Conservation (phyloP, 2,113 vertebrate genomes). For the Oreotrochilus melanogaster region DNA sequence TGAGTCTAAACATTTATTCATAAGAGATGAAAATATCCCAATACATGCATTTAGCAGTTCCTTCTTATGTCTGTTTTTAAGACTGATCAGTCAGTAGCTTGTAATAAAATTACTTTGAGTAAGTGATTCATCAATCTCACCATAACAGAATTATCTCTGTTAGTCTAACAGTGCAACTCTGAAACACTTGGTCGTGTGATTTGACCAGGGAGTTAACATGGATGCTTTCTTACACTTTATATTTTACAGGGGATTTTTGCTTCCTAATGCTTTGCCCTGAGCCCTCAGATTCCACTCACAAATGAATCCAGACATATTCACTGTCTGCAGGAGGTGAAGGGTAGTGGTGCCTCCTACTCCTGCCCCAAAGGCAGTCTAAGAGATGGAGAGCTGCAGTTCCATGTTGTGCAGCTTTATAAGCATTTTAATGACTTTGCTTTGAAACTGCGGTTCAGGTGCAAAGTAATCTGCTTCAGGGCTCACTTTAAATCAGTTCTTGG, state of each 20-base stretch:
- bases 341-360: background rate
- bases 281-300: background rate
- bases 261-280: background rate
- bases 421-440: background rate
- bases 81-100: background rate
- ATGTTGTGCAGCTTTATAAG: background rate
- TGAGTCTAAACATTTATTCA: background rate
- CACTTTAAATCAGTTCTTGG: background rate
- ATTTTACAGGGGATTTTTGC: background rate
- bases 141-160: conserved; percentile 6
- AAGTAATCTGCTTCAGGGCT: background rate
- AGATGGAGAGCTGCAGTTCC: background rate
- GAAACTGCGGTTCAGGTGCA: background rate
- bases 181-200: background rate
- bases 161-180: background rate
- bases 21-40: background rate
- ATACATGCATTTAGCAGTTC: background rate
- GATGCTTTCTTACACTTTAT: background rate
- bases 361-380: background rate
- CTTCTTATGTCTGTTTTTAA: background rate
- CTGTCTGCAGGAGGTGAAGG: background rate
- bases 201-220: background rate
- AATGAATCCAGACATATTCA: background rate
- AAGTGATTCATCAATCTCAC: background rate
- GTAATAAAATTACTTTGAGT: conserved; percentile 25